phyloP scores from a whole-genome alignment of 2,113 vertebrate genomes.

The Electrona antarctica region DNA sequence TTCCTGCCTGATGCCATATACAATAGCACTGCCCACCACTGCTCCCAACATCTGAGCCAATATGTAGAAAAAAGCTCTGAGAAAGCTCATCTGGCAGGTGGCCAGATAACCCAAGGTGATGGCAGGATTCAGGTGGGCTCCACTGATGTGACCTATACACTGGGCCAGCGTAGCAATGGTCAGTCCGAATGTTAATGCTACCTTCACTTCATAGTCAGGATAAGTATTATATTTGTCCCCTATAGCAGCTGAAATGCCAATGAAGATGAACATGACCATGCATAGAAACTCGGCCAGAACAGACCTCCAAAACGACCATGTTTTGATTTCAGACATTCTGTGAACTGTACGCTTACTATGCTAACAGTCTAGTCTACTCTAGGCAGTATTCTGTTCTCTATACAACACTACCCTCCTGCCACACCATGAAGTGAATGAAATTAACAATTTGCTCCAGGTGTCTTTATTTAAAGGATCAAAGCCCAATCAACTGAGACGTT shows the following conservation, averaged over 20 bases:
- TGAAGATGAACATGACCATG: slow-evolving; percentile 84
- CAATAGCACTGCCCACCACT: slow-evolving; percentile 51
- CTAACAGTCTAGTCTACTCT: not conserved
- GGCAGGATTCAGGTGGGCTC: slow-evolving; percentile 84
- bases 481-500: slow-evolving; percentile 48
- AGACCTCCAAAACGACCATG: slow-evolving; percentile 79
- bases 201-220: slow-evolving; percentile 84
- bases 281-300: slow-evolving; percentile 83
- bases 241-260: slow-evolving; percentile 80
- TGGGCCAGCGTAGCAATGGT: slow-evolving; percentile 82
- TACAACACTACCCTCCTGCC: not conserved
- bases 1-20: slow-evolving; percentile 35
- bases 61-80: slow-evolving; percentile 82
- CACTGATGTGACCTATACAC: slow-evolving; percentile 85
- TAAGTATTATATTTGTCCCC: slow-evolving; percentile 71
- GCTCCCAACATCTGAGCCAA: slow-evolving; percentile 84
- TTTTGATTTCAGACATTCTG: slow-evolving; percentile 44
- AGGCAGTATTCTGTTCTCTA: not conserved
- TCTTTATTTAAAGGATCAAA: slow-evolving; percentile 31
- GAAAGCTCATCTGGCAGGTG: slow-evolving; percentile 85
- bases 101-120: slow-evolving; percentile 83
- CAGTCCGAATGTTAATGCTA: slow-evolving; percentile 85
- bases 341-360: not conserved
- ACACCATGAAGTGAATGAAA: not conserved
- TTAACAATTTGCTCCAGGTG: slow-evolving; percentile 17